Base-by-base conservation (phyloP, 1,140 invertebrate genomes). In the Lasaia peninsularis region DNA sequence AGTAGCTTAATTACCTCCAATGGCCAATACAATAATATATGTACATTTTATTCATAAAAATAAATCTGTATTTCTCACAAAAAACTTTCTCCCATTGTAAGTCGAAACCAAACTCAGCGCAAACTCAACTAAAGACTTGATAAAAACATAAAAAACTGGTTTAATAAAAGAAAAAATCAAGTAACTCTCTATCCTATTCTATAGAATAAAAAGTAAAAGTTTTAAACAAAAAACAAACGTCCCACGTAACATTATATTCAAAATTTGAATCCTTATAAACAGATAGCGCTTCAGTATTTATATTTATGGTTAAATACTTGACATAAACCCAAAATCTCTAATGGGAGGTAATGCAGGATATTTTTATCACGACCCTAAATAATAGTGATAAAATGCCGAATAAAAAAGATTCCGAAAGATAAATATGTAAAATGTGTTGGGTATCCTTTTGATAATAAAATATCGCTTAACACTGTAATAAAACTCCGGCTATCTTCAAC, bases 311-410 rank as follows among this genome's bases (percentile, higher is more conserved):
- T 44, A 28, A n/a, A 63, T 56, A 35, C 48, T 62, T 58, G 60
- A 60, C 59, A 63, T 56, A 63, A 66, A 58, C 60, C 51, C 54
- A 32, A 63, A 63, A 66, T 52, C 57, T 59, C 37, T 66, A 66
- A 62, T 62, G 64, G 56, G 32, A 59, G 62, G 60, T 63, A 63
- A 56, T 52, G 37, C 49, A 56, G 63, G 55, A 51, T 60, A 28
- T 65, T 68, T 73, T 77, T 86, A 86, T 81, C 80, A 65, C 60
- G 59, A 60, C 70, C 71, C 73, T 86, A 86, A 86, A 82, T 82
- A 86, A 86, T 73, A 74, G 67, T 79, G 83, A 86, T 86, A 84
- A 83, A 82, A 73, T 74, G 67, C 56, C 69, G 68, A 78, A 84
- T 78, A 82, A 86, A 81, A 83, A 78, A 76, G 74, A 78, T 76